phyloP scores from a whole-genome alignment of 2,888 invertebrate species.

The Schizaphis graminum region DNA sequence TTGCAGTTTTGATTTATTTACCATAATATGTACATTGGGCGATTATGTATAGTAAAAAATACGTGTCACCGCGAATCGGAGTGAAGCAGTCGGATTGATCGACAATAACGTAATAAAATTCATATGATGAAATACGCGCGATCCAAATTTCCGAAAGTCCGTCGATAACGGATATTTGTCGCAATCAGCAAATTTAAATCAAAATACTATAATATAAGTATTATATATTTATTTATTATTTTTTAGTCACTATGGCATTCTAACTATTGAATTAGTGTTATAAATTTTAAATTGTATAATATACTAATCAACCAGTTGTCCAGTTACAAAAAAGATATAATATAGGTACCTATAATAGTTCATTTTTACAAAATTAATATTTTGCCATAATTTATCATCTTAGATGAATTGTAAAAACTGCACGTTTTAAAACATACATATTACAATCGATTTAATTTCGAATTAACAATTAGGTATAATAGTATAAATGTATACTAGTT shows the following conservation, averaged over 20 bases:
- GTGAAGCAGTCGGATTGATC: neutral
- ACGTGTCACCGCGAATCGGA: neutral
- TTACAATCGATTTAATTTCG: neutral
- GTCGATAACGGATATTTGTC: neutral
- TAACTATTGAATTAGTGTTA: neutral
- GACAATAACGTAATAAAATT: neutral
- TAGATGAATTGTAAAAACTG: neutral
- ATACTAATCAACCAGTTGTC: neutral
- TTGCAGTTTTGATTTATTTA: constrained; percentile 29
- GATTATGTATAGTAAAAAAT: neutral
- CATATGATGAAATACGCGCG: neutral
- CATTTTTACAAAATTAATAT: neutral
- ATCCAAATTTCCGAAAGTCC: neutral
- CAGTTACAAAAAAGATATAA: neutral
- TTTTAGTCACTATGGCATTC: neutral
- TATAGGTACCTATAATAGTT: too few relatives aligned
- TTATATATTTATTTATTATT: constrained; percentile 10
- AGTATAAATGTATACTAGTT: neutral
- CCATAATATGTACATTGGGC: neutral
- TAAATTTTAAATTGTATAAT: neutral
- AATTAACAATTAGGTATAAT: neutral
- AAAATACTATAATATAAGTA: neutral
- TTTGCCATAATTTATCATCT: neutral
- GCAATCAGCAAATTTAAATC: neutral
- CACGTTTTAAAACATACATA: neutral